Evolutionary conservation across 2,113 vertebrate species (phyloP).

Genomic region (Pandion haliaetus): DNA sequence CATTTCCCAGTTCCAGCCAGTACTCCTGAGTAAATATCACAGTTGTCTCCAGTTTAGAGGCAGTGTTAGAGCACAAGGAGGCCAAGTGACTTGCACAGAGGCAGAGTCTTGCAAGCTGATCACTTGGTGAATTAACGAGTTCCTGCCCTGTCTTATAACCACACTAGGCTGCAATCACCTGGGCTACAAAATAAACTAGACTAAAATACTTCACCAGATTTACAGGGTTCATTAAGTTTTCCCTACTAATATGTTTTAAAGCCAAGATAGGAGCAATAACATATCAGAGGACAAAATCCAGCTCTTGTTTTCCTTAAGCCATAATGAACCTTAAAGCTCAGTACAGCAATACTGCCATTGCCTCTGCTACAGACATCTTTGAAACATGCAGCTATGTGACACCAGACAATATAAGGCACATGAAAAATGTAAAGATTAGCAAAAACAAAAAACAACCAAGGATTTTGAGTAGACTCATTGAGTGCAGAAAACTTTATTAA

Average conservation of each 20-base stretch:
- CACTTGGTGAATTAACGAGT: not conserved
- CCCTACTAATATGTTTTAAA: not conserved
- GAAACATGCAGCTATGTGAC: not conserved
- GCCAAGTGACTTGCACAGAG: not conserved
- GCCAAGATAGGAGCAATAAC: not conserved
- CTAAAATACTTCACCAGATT: not conserved
- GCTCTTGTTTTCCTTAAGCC: not conserved
- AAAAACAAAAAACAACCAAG: not conserved
- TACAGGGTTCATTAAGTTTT: not conserved
- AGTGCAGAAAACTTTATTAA: not conserved
- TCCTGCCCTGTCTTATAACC: not conserved
- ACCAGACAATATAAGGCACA: not conserved
- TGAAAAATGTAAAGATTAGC: fast-evolving
- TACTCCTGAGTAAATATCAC: not conserved
- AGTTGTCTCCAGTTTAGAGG: not conserved
- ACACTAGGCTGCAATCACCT: not conserved
- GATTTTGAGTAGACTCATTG: too few species aligned
- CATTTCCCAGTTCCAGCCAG: not conserved
- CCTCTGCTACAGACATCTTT: not conserved
- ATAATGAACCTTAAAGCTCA: not conserved
- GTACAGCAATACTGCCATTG: fast-evolving
- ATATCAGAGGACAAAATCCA: not conserved
- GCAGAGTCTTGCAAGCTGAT: not conserved
- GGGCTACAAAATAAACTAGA: not conserved
- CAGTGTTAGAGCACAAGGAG: not conserved